These are phyloP conservation scores for Lasaia peninsularis DNA, from an alignment of 1,140 invertebrate genomes.

Conservation along the genomic window DNA sequence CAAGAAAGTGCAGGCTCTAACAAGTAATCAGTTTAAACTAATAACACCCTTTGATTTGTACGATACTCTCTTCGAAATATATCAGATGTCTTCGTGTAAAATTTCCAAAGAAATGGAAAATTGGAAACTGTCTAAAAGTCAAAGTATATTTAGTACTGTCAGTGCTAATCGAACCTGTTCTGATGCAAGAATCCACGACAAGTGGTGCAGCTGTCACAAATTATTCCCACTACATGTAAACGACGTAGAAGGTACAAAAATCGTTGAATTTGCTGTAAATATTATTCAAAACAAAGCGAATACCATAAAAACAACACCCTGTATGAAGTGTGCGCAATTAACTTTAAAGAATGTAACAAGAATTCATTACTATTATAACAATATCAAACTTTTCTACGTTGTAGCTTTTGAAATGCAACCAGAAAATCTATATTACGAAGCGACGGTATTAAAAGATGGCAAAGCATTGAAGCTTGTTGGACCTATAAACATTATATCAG, in stretches of 20 bases:
- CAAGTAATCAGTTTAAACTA: slow-evolving; percentile 81
- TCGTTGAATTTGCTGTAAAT: slow-evolving; percentile 35
- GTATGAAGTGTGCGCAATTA: slow-evolving; percentile 43
- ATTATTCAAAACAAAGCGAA: slow-evolving; percentile 36
- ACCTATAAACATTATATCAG: slow-evolving; percentile 45
- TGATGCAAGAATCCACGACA: slow-evolving; percentile 84
- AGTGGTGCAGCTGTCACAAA: slow-evolving; percentile 88
- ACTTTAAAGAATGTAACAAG: slow-evolving; percentile 40
- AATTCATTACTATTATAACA: slow-evolving; percentile 57
- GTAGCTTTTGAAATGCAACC: slow-evolving; percentile 50
- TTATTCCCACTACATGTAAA: slow-evolving; percentile 48
- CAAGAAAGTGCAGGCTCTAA: slow-evolving; percentile 78
- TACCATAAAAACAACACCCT: slow-evolving; percentile 38
- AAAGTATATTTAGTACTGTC: slow-evolving; percentile 82
- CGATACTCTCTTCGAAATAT: slow-evolving; percentile 76
- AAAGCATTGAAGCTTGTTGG: slow-evolving; percentile 34
- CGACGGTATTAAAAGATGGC: slow-evolving; percentile 35
- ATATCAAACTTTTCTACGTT: slow-evolving; percentile 46
- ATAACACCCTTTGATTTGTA: slow-evolving; percentile 88
- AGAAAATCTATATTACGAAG: slow-evolving; percentile 51
- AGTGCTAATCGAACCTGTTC: slow-evolving; percentile 83
- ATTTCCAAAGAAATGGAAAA: slow-evolving; percentile 40
- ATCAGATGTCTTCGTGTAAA: slow-evolving; percentile 53
- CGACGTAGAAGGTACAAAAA: slow-evolving; percentile 47
- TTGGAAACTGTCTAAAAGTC: slow-evolving; percentile 80